Evolutionary conservation across 2,113 vertebrate species (phyloP).

Genomic region (Petrocephalus microphthalmus): DNA sequence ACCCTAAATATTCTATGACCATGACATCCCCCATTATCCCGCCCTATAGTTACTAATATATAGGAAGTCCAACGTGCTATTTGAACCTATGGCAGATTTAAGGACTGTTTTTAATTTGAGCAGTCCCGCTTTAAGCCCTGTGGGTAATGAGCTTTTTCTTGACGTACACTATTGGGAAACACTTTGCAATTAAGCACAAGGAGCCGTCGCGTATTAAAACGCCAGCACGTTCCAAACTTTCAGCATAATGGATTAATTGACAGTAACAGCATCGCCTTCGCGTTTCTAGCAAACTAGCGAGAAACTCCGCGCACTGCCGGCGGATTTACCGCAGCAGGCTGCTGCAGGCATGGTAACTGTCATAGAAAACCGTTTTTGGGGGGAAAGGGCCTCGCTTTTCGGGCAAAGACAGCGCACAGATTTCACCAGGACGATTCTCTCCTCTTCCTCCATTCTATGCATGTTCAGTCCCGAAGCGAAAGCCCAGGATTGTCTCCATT

Average conservation of each 20-base stretch:
- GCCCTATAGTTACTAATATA: neutral
- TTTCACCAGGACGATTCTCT: neutral
- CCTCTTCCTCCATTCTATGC: neutral
- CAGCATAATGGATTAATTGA: neutral
- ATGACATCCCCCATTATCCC: neutral
- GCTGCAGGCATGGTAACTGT: neutral
- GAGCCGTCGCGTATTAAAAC: neutral
- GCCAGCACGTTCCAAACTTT: neutral
- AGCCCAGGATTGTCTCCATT: neutral
- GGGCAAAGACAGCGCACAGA: neutral
- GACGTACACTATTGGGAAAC: neutral
- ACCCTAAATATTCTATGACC: neutral
- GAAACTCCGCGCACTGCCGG: neutral
- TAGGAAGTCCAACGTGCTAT: neutral
- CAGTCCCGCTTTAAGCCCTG: neutral
- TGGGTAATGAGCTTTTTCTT: neutral
- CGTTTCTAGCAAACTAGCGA: neutral
- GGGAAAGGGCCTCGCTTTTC: neutral
- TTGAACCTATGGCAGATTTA: neutral
- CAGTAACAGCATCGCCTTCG: neutral
- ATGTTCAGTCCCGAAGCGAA: neutral
- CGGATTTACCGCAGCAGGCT: neutral
- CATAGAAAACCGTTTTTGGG: neutral
- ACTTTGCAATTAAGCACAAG: neutral
- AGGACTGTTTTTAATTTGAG: neutral